Evolutionary conservation across 2,888 invertebrate genomes (phyloP).

Genomic region (Cecidostiba fungosa): DNA sequence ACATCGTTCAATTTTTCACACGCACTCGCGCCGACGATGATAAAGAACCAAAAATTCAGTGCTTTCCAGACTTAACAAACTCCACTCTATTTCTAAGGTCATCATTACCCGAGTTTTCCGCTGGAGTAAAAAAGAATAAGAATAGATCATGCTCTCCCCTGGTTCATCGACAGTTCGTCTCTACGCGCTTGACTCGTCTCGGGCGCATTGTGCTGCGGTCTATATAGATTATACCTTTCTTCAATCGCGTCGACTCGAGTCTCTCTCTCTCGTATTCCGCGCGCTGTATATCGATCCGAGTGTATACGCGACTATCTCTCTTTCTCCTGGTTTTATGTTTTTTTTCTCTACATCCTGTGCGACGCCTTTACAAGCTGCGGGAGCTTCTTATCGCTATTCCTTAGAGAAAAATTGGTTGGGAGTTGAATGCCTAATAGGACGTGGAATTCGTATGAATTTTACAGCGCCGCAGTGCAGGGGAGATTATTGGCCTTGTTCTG

Average conservation of each 20-base stretch:
- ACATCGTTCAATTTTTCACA: neutral
- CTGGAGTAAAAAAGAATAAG: neutral
- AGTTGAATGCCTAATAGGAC: slow-evolving; percentile 43
- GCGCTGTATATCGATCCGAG: neutral
- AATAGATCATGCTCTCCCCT: neutral
- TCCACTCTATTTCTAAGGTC: neutral
- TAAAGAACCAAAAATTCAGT: neutral
- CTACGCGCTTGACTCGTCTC: neutral
- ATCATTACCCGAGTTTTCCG: neutral
- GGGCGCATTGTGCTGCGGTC: slow-evolving; percentile 8
- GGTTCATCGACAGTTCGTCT: neutral
- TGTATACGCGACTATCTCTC: neutral
- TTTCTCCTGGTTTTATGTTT: neutral
- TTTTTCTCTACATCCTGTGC: neutral
- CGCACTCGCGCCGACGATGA: neutral
- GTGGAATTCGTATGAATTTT: slow-evolving; percentile 31
- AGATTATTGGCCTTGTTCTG: slow-evolving; percentile 19
- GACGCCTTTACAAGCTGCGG: neutral
- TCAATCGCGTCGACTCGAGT: slow-evolving; percentile 12
- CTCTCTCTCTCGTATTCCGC: neutral
- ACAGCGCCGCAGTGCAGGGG: neutral
- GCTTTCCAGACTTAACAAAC: neutral
- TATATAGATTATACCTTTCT: slow-evolving; percentile 26
- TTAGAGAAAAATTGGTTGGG: slow-evolving; percentile 32
- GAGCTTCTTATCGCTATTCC: slow-evolving; percentile 39